Evolutionary conservation across 2,888 invertebrate genomes (phyloP).

Genomic region (Germaria angustata): DNA sequence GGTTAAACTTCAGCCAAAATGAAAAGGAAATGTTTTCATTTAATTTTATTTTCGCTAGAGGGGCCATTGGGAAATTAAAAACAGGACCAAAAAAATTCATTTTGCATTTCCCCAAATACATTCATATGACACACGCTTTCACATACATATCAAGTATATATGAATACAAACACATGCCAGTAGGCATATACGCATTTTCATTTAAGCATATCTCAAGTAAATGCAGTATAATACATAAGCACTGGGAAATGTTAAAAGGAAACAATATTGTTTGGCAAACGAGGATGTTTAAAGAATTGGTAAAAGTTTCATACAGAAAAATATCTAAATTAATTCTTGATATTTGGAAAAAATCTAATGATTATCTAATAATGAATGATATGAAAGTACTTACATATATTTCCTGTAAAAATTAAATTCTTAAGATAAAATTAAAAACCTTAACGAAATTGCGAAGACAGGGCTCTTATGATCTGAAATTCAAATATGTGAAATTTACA

Average conservation of each 20-base stretch:
- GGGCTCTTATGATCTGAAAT: neutral
- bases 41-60: conserved; percentile 76
- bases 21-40: conserved; percentile 77
- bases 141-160: neutral
- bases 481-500: neutral
- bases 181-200: neutral
- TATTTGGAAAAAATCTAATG: too few species aligned
- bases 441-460: neutral
- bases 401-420: too few species aligned
- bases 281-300: neutral
- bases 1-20: conserved; percentile 47
- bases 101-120: conserved; percentile 11
- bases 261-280: neutral
- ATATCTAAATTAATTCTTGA: too few species aligned
- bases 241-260: neutral
- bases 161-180: neutral
- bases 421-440: too few species aligned
- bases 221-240: neutral
- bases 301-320: neutral
- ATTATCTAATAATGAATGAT: too few species aligned
- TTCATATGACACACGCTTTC: neutral
- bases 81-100: conserved; percentile 16
- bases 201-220: neutral
- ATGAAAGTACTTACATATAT: too few species aligned
- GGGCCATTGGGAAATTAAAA: conserved; percentile 70